Conservation (phyloP, 1,140 invertebrate genomes). For the Saxidomus purpurata region DNA sequence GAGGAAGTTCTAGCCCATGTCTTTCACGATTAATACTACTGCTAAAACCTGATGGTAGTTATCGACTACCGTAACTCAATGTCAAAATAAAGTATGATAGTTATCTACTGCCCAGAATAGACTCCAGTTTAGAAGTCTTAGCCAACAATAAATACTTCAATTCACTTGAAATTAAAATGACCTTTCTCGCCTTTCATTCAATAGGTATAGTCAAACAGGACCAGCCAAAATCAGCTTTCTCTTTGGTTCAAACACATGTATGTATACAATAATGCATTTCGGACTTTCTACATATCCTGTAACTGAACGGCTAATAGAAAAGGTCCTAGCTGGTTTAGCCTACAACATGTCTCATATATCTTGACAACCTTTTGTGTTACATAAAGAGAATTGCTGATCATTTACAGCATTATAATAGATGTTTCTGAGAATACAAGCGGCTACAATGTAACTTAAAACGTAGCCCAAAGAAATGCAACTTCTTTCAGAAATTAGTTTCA, state of each 20-base stretch:
- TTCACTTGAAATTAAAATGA: too few species aligned
- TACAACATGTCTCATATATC: constrained; percentile 34
- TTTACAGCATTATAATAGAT: neutral
- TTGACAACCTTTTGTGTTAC: constrained; percentile 10
- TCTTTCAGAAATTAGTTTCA: constrained; percentile 14
- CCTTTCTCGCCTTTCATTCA: neutral
- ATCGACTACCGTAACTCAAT: too few species aligned
- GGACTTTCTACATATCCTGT: constrained; percentile 1
- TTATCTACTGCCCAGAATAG: too few species aligned
- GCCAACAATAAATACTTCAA: too few species aligned
- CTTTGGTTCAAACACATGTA: constrained; percentile 8
- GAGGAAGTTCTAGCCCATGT: neutral
- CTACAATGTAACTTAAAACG: constrained; percentile 1
- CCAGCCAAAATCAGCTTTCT: constrained; percentile 16
- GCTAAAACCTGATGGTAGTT: too few species aligned
- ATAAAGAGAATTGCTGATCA: constrained; percentile 24
- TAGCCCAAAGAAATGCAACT: constrained; percentile 35
- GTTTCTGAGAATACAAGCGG: neutral
- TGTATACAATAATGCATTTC: constrained; percentile 2
- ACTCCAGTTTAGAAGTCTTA: too few species aligned
- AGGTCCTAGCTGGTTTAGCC: constrained; percentile 20
- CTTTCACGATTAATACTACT: too few species aligned
- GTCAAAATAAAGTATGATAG: too few species aligned
- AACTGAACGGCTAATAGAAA: constrained; percentile 3
- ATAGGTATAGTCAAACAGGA: neutral